A percentile compares a stretch with the other conserved stretches of the same genome.
These are phyloP conservation scores for Nemurella pictetii DNA, from an alignment of 2,888 invertebrate species.

Conservation along the genomic window DNA sequence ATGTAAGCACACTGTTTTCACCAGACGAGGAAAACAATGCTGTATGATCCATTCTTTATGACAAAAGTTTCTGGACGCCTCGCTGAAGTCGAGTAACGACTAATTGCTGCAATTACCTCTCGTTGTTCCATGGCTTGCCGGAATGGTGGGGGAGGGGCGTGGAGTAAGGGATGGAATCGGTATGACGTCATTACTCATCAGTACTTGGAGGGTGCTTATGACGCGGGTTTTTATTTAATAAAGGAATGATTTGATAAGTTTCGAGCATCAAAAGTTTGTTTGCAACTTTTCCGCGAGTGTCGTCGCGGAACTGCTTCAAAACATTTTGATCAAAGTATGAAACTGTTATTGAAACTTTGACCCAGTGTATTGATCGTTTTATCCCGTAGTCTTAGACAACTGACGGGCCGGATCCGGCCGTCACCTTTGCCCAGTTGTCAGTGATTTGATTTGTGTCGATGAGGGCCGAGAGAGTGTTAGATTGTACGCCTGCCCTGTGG, in stretches of 20 bases:
- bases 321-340: constrained; percentile 22
- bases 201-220: neutral
- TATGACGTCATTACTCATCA: neutral
- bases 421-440: constrained; percentile 34
- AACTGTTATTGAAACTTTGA: neutral
- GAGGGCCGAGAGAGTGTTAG: neutral
- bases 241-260: constrained; percentile 13
- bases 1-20: neutral
- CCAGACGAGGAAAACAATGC: neutral
- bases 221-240: neutral
- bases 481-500: neutral
- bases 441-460: constrained; percentile 37
- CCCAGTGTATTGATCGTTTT: constrained; percentile 6
- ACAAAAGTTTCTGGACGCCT: neutral
- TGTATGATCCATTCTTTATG: neutral
- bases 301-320: neutral
- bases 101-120: neutral
- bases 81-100: neutral
- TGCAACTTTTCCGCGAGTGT: neutral
- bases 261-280: constrained; percentile 8
- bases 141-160: neutral
- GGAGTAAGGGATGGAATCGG: neutral
- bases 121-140: neutral
- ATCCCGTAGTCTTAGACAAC: neutral
- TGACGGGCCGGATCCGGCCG: neutral